Conservation (phyloP, 53 echinoderm and acorn worm species). For the Antedon mediterranea region DNA sequence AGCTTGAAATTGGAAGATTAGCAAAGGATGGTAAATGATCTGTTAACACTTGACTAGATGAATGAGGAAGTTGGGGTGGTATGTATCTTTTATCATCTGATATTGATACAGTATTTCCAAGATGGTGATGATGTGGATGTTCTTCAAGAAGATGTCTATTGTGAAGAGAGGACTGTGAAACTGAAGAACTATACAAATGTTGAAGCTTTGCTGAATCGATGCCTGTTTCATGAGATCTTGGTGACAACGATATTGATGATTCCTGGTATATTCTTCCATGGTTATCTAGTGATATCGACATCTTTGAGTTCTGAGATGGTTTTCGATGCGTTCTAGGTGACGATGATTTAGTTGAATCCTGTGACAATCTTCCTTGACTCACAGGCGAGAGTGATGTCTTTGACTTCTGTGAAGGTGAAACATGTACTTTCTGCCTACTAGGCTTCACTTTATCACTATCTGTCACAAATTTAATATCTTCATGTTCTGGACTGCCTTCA, state of each 20-base stretch:
- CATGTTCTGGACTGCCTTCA: neutral
- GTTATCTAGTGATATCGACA: too few species aligned
- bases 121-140: neutral
- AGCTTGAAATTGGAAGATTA: slow-evolving; percentile 21
- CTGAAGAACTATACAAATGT: neutral
- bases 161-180: neutral
- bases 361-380: neutral
- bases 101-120: neutral
- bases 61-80: neutral
- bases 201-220: neutral
- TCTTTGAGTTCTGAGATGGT: neutral
- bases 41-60: neutral
- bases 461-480: neutral
- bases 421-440: neutral
- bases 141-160: neutral
- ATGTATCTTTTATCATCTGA: neutral
- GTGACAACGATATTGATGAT: neutral
- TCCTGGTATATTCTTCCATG: neutral
- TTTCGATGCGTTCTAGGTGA: neutral
- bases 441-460: neutral
- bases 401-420: neutral
- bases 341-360: too few species aligned
- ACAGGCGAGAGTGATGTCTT: neutral
- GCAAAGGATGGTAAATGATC: neutral
- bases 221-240: neutral